Evolutionary conservation across 2,888 invertebrate genomes (phyloP).

Genomic region (Allophyes oxyacanthae): DNA sequence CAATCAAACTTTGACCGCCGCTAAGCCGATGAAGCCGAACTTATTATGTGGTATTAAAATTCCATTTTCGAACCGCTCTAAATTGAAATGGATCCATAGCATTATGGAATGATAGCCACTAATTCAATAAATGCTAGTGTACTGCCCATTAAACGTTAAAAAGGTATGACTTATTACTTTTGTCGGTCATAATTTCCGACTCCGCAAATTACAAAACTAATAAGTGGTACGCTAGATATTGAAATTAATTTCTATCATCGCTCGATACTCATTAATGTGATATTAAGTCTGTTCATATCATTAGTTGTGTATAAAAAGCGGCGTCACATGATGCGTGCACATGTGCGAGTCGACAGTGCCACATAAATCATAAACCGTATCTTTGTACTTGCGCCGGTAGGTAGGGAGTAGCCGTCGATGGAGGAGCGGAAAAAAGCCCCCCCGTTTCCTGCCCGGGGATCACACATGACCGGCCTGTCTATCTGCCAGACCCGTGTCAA

Average conservation of each 20-base stretch:
- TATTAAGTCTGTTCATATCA: slow-evolving; percentile 71
- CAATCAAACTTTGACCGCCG: slow-evolving; percentile 88
- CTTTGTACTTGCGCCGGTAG: slow-evolving; percentile 78
- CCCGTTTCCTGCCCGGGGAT: slow-evolving; percentile 87
- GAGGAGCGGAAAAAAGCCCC: slow-evolving; percentile 85
- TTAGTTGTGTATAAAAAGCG: slow-evolving; percentile 77
- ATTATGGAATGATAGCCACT: slow-evolving; percentile 68
- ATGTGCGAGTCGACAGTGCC: slow-evolving; percentile 80
- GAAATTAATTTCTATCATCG: slow-evolving; percentile 67
- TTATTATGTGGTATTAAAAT: slow-evolving; percentile 88
- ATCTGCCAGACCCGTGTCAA: slow-evolving; percentile 90
- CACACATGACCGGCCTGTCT: slow-evolving; percentile 90
- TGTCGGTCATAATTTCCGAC: slow-evolving; percentile 58
- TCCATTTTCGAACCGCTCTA: slow-evolving; percentile 80
- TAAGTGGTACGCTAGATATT: slow-evolving; percentile 53
- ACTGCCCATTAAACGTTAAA: slow-evolving; percentile 46
- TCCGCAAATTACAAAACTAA: slow-evolving; percentile 63
- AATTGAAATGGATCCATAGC: slow-evolving; percentile 79
- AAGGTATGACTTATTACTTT: slow-evolving; percentile 51
- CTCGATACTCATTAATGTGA: slow-evolving; percentile 72
- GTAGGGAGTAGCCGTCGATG: slow-evolving; percentile 83
- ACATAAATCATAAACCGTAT: slow-evolving; percentile 87
- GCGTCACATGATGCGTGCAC: slow-evolving; percentile 82
- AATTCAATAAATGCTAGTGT: slow-evolving; percentile 67
- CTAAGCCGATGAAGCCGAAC: slow-evolving; percentile 85